phyloP scores from a whole-genome alignment of 2,888 invertebrate genomes.

The Autographa pulchrina region DNA sequence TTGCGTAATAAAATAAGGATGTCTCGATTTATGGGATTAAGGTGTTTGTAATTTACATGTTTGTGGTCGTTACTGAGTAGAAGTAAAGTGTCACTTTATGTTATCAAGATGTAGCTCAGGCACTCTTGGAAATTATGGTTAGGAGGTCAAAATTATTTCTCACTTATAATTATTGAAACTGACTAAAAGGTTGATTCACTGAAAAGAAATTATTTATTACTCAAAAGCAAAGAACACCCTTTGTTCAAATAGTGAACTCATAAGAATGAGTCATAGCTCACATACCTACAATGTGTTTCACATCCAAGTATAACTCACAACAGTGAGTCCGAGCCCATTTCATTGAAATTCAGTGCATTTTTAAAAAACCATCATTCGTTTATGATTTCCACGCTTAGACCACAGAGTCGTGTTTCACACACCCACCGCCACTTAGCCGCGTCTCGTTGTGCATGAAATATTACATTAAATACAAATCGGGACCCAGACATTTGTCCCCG shows the following conservation, averaged over 20 bases:
- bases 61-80: constrained; percentile 21
- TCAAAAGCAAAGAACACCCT: no score
- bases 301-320: no score
- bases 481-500: constrained; percentile 36
- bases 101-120: not conserved
- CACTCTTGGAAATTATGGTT: no score
- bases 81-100: not conserved
- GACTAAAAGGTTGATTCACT: no score
- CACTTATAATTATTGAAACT: no score
- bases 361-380: constrained; percentile 1
- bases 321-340: not conserved
- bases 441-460: constrained; percentile 53
- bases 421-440: constrained; percentile 35
- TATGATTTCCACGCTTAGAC: constrained; percentile 19
- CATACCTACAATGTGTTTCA: no score
- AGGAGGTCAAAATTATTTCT: no score
- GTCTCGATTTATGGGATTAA: constrained; percentile 36
- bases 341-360: not conserved
- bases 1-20: constrained; percentile 42
- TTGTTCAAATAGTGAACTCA: no score
- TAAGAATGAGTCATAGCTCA: no score
- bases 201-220: no score
- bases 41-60: constrained; percentile 42
- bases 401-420: constrained; percentile 40
- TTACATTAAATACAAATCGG: constrained; percentile 48